Evolutionary conservation across 2,113 vertebrate species (phyloP), one percentile per base, ranked within the genome.

Genomic region (Asarcornis scutulata): DNA sequence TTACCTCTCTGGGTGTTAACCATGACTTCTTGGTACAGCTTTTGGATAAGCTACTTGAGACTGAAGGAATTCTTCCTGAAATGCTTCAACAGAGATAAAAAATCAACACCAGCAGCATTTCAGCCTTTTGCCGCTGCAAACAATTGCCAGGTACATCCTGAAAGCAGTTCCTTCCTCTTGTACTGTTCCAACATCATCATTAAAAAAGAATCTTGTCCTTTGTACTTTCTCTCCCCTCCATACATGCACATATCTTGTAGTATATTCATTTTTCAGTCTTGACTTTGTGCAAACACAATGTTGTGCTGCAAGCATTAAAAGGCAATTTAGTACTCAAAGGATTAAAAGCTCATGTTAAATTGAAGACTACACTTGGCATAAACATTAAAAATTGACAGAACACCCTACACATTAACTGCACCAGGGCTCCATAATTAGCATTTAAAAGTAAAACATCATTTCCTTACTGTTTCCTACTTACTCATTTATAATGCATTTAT

Each of bases 261-360:
- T 97, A 96, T 97, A 98, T 98, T 98, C 98, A 98, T 99, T 99
- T 99, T 99, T 99, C 98, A 99, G 97, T 88, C 98, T 97, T 98
- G 98, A 98, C 98, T 98, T 97, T 96, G 97, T 98, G 96, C 98
- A 99, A 98, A 98, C 98, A 99, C 97, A 98, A 95, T 98, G 98
- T 99, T 99, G 98, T 98, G 98, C 98, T 96, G 97, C 97, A 97
- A 98, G 98, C 98, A 99, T 99, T 99, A 98, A 99, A 99, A 99
- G 99, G 98, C 99, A 98, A 99, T 99, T 99, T 99, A 98, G 98
- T 98, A 98, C 99, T 99, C 99, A 96, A 98, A 98, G 98, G 98
- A 99, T 99, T 99, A 99, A 99, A 99, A 99, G 98, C 98, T 98
- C 98, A 99, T 99, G 99, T 99, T 99, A 99, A 99, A 99, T 99